These are phyloP conservation scores for Pandemis cinnamomeana DNA, from an alignment of 2,888 invertebrate genomes.

Conservation along the genomic window DNA sequence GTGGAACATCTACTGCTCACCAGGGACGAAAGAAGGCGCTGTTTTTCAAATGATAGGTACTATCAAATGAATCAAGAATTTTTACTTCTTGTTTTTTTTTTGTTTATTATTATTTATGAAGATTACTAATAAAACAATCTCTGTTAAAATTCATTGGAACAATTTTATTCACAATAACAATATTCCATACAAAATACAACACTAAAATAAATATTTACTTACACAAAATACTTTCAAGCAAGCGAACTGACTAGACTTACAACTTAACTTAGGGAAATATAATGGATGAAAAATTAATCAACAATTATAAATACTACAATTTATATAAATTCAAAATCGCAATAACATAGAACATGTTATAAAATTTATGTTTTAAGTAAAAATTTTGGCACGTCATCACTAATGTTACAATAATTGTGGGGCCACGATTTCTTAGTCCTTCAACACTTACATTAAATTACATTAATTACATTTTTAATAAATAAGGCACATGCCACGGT, in stretches of 20 bases:
- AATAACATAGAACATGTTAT: constrained; percentile 38
- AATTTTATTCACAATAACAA: constrained; percentile 76
- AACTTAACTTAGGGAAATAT: constrained; percentile 31
- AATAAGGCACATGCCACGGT: constrained; percentile 74
- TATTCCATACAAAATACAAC: constrained; percentile 78
- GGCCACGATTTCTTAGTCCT: constrained; percentile 16
- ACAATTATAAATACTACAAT: constrained; percentile 18
- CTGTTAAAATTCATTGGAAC: constrained; percentile 55
- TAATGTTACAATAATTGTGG: constrained; percentile 13
- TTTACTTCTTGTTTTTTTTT: no score
- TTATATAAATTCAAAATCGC: constrained; percentile 23
- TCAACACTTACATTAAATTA: constrained; percentile 3
- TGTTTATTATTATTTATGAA: no score
- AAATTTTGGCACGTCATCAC: constrained; percentile 62
- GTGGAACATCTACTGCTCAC: no score
- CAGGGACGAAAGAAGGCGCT: no score
- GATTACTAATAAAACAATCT: constrained; percentile 39
- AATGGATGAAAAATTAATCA: constrained; percentile 26
- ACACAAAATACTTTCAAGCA: constrained; percentile 37
- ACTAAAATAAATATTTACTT: constrained; percentile 55
- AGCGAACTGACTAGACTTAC: constrained; percentile 41
- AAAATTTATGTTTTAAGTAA: constrained; percentile 36
- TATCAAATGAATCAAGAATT: no score
- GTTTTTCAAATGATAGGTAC: no score
- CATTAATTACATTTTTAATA: constrained; percentile 49